Evolutionary conservation across 2,888 invertebrate genomes (phyloP), one percentile per base, ranked within the genome.

Genomic region (Erannis defoliaria): DNA sequence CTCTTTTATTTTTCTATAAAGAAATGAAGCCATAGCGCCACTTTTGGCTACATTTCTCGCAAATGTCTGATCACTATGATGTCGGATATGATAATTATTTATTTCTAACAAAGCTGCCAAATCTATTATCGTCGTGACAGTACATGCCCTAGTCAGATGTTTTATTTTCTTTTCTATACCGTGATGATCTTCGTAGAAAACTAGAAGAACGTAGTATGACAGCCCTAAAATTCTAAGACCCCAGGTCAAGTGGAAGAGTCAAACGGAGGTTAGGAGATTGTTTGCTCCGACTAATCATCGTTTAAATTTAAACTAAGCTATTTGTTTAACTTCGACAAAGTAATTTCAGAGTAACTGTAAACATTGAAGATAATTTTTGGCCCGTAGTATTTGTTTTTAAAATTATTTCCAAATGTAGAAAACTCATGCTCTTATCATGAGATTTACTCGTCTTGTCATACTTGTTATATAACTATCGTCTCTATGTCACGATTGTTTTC

Each of bases 251-350:
- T 71, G 64, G 62, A 55, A 68, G 69, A 81, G 83, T 82, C 78
- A 81, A 55, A 56, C 56, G 78, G 73, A 76, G 86, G 85, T 86
- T 82, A 85, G 75, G 79, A 77, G 74, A 79, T 82, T 80, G 82
- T 84, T 81, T 76, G 77, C 75, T 62, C 66, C 68, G 72, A 75
- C 77, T 84, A 82, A 86, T 85, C 81, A 80, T 80, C 75, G 77
- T 77, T 78, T 76, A 76, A 76, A 76, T 77, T 78, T 76, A 76
- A 76, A 76, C 75, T 75, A 75, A 81, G 77, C 81, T 81, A 80
- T 83, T 80, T 80, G 78, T 80, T 79, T 77, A 76, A 74, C 77
- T 77, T 77, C 65, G 72, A 53, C 62, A 57, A 75, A 70, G 80
- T 79, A 79, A 84, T 82, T 79, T 81, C 62, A 49, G 59, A 71